Evolutionary conservation across 1,140 invertebrate genomes (phyloP).

Genomic region (Drosophila sucinea): DNA sequence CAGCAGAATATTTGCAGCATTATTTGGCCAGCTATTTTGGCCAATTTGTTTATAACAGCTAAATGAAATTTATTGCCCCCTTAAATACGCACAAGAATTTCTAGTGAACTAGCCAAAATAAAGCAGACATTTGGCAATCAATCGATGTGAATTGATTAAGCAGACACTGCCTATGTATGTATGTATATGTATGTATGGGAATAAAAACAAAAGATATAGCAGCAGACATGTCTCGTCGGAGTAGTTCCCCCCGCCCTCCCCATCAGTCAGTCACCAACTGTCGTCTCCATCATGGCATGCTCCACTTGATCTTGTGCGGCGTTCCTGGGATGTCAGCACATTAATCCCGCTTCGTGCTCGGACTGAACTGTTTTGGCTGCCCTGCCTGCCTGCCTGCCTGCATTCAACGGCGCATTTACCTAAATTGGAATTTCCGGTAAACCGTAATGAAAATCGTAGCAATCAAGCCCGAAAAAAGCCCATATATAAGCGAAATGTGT

Average conservation of each 20-base stretch:
- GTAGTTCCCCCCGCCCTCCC: slow-evolving; percentile 1
- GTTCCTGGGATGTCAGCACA: slow-evolving; percentile 42
- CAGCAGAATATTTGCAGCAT: slow-evolving; percentile 29
- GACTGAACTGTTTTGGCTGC: slow-evolving; percentile 34
- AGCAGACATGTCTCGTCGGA: slow-evolving; percentile 10
- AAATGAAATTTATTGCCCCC: slow-evolving; percentile 39
- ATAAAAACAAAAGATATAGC: slow-evolving; percentile 7
- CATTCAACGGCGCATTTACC: slow-evolving; percentile 82
- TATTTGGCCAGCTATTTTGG: slow-evolving; percentile 16
- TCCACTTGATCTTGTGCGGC: slow-evolving; percentile 71
- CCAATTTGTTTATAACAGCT: slow-evolving; percentile 50
- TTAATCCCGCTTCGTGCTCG: slow-evolving; percentile 35
- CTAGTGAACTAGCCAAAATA: slow-evolving; percentile 25
- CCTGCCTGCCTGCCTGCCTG: slow-evolving; percentile 15
- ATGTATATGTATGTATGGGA: background rate
- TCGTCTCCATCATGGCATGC: slow-evolving; percentile 49
- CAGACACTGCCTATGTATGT: background rate
- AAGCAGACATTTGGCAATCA: slow-evolving; percentile 18
- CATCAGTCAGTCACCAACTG: slow-evolving; percentile 38
- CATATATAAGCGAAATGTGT: slow-evolving; percentile 29
- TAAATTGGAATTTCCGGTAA: slow-evolving; percentile 83
- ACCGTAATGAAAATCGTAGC: slow-evolving; percentile 81
- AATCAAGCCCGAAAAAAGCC: slow-evolving; percentile 69
- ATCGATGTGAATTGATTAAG: slow-evolving; percentile 10
- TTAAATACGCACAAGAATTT: slow-evolving; percentile 28